Evolutionary conservation across 2,888 invertebrate genomes (phyloP).

Genomic region (Ophion costatus): DNA sequence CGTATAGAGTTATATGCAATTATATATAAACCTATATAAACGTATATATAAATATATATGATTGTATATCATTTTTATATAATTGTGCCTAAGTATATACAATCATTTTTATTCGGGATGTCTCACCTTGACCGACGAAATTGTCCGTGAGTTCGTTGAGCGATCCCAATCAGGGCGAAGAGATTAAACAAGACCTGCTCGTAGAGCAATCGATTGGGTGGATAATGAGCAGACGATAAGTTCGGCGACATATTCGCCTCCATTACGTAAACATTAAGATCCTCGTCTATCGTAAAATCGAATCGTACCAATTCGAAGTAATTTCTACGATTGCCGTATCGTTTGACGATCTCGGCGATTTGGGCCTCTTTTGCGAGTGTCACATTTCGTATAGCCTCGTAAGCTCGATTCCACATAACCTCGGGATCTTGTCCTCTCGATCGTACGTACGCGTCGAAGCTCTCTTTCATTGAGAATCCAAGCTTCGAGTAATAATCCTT

Average conservation of each 20-base stretch:
- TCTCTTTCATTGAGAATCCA: conserved; percentile 93
- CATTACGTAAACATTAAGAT: conserved; percentile 93
- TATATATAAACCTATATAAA: too few species aligned
- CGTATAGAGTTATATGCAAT: too few species aligned
- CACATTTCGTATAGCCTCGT: conserved; percentile 90
- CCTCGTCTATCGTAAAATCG: conserved; percentile 95
- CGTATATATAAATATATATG: too few species aligned
- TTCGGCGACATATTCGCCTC: conserved; percentile 99
- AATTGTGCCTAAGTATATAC: too few species aligned
- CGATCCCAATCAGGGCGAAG: conserved; percentile 91
- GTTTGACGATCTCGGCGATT: conserved; percentile 86
- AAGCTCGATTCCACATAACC: conserved; percentile 92
- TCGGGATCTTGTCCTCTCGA: conserved; percentile 89
- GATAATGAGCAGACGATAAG: conserved; percentile 95
- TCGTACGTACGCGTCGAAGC: conserved; percentile 91
- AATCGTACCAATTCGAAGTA: conserved; percentile 98
- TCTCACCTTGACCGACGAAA: conserved; percentile 83
- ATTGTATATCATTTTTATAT: too few species aligned
- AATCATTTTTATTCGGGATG: too few species aligned
- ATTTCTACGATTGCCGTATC: conserved; percentile 84
- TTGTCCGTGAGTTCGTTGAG: conserved; percentile 83
- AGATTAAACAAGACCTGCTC: conserved; percentile 96
- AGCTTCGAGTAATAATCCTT: conserved; percentile 88
- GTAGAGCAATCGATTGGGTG: conserved; percentile 94
- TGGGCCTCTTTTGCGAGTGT: conserved; percentile 89